Evolutionary conservation across 2,888 invertebrate genomes (phyloP), one percentile per base, ranked within the genome.

Genomic region (Phymatocera aterrima): DNA sequence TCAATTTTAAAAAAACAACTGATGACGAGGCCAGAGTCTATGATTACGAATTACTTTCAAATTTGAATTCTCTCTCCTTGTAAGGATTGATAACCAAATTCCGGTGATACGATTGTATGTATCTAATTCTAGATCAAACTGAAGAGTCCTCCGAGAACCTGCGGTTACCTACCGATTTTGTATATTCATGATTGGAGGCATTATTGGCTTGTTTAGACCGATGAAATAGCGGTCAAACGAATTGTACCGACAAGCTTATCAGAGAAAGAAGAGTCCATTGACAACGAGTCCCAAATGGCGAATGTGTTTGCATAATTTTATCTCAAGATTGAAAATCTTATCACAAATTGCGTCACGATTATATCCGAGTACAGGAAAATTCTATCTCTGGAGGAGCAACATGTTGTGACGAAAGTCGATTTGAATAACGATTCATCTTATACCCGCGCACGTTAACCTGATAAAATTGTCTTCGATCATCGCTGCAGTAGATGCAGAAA

Each of bases 61-160:
- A 5, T 40, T 46, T 2, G 72, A 12, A 72, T 72, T 72, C 48
- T 48, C 43, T 72, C n/a, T n/a, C 51, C 72, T 72, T 72, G 31
- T 72, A 37, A 28, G 34, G 72, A 51, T n/a, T n/a, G n/a, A n/a
- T 43, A 72, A 72, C 34, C 31, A 72, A n/a, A 51, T 51, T 72
- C 72, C 72, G 6, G 51, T 51, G 51, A 48, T 72, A n/a, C n/a
- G n/a, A n/a, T n/a, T n/a, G n/a, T n/a, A n/a, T n/a, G n/a, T n/a
- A n/a, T 48, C 31, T 51, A 72, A 28, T 72, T 72, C 28, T 72
- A 72, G 72, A 72, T 51, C 72, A 51, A 72, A 51, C 48, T 72
- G 72, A 51, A 72, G 51, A 72, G 72, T 31, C 48, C 18, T 34
- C 31, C 31, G 34, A 24, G 10, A 18, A 10, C 37, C n/a, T n/a